Evolutionary conservation across 2,113 vertebrate genomes (phyloP).

Genomic region (Amia ocellicauda): DNA sequence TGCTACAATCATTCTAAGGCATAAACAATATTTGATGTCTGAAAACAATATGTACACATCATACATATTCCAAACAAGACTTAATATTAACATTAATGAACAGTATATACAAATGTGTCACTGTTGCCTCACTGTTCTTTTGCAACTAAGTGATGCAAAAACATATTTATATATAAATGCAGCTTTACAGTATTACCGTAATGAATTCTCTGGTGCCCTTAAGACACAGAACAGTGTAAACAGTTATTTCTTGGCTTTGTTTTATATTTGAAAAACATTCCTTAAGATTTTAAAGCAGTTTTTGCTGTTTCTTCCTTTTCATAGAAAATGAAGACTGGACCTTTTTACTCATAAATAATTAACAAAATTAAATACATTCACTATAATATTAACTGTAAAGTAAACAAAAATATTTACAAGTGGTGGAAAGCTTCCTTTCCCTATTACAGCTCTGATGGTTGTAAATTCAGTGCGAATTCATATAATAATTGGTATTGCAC

Average conservation of each 20-base stretch:
- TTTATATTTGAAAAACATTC: slow-evolving; percentile 99
- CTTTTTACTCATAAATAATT: slow-evolving; percentile 99
- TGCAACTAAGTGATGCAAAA: slow-evolving; percentile 78
- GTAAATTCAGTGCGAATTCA: slow-evolving; percentile 98
- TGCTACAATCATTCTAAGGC: slow-evolving; percentile 98
- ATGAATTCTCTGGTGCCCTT: slow-evolving; percentile 82
- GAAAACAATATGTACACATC: slow-evolving; percentile 99
- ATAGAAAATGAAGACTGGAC: slow-evolving; percentile 99
- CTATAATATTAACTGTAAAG: slow-evolving; percentile 99
- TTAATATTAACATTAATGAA: slow-evolving; percentile 99
- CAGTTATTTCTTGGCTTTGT: slow-evolving; percentile 98
- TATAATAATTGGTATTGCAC: slow-evolving; percentile 97
- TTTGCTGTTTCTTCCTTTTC: slow-evolving; percentile 98
- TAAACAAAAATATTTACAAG: slow-evolving; percentile 93
- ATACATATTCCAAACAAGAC: slow-evolving; percentile 98
- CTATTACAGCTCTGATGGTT: slow-evolving; percentile 91
- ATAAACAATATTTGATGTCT: slow-evolving; percentile 97
- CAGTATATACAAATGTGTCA: slow-evolving; percentile 93
- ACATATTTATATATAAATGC: slow-evolving; percentile 85
- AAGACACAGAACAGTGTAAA: slow-evolving; percentile 96
- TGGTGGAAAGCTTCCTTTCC: slow-evolving; percentile 90
- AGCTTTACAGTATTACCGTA: slow-evolving; percentile 85
- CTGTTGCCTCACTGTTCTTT: slow-evolving; percentile 74
- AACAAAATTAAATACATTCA: slow-evolving; percentile 99
- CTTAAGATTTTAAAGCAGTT: slow-evolving; percentile 97